Evolutionary conservation across 2,888 invertebrate genomes (phyloP).

Genomic region (Latheticus oryzae): DNA sequence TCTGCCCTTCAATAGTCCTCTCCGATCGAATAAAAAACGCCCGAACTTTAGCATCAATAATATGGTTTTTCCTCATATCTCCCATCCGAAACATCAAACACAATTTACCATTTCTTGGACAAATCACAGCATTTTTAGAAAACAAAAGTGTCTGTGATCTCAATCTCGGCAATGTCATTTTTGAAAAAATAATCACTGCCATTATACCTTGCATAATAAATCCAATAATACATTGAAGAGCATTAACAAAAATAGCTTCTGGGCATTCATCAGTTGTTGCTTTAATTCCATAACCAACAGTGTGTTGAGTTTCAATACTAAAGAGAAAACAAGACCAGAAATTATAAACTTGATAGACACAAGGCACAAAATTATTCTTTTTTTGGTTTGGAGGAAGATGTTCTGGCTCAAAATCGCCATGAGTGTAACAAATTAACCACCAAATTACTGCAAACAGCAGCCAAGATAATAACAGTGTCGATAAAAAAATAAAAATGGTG

Average conservation of each 20-base stretch:
- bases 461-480: slow-evolving; percentile 90
- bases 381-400: slow-evolving; percentile 66
- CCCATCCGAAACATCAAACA: slow-evolving; percentile 91
- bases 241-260: slow-evolving; percentile 90
- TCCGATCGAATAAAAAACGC: slow-evolving; percentile 82
- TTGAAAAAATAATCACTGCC: slow-evolving; percentile 89
- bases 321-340: slow-evolving; percentile 93
- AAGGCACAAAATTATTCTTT: slow-evolving; percentile 77
- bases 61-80: slow-evolving; percentile 91
- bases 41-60: slow-evolving; percentile 86
- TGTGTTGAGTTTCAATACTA: slow-evolving; percentile 94
- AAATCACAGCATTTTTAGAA: slow-evolving; percentile 86
- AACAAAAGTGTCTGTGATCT: slow-evolving; percentile 91
- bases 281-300: slow-evolving; percentile 87
- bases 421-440: slow-evolving; percentile 87
- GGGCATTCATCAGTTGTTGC: slow-evolving; percentile 91
- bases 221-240: slow-evolving; percentile 82
- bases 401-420: slow-evolving; percentile 82
- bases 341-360: slow-evolving; percentile 83
- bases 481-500: slow-evolving; percentile 78
- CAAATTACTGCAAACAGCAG: slow-evolving; percentile 85
- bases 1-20: slow-evolving; percentile 81
- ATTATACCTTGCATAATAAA: slow-evolving; percentile 69
- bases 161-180: slow-evolving; percentile 91
- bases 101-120: slow-evolving; percentile 78